phyloP scores from a whole-genome alignment of 2,113 vertebrate genomes.

The Plotosus lineatus region DNA sequence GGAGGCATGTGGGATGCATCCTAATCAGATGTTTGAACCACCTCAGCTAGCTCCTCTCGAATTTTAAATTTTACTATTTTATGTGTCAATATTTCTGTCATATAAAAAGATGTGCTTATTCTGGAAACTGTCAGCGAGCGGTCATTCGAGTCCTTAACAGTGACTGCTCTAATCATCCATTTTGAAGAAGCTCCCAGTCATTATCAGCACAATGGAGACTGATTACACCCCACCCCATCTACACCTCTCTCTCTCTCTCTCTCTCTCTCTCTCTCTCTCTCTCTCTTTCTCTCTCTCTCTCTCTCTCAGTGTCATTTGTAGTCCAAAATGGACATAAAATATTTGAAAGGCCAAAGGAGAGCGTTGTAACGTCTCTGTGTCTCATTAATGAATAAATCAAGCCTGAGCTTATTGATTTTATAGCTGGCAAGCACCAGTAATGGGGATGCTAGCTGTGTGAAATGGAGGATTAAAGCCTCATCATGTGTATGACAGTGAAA shows the following conservation, averaged over 20 bases:
- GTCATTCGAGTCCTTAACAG: neutral
- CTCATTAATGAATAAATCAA: neutral
- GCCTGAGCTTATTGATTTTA: slow-evolving; percentile 9
- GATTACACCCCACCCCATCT: no score
- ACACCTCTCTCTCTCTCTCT: neutral
- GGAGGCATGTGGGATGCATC: no score
- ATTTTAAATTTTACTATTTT: no score
- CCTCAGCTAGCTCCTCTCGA: no score
- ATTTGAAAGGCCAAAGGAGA: neutral
- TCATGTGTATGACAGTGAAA: neutral
- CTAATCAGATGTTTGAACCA: no score
- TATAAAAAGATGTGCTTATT: slow-evolving; percentile 13
- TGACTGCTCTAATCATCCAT: slow-evolving; percentile 10
- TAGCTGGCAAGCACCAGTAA: neutral
- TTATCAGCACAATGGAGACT: slow-evolving; percentile 6
- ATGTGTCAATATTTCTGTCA: neutral
- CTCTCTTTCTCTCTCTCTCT: neutral
- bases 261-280: neutral
- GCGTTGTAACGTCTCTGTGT: slow-evolving; percentile 3
- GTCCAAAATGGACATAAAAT: neutral
- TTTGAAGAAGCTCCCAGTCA: neutral
- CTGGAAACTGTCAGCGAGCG: neutral
- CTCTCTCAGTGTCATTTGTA: neutral
- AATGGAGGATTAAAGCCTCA: neutral
- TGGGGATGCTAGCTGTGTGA: neutral